These are phyloP conservation scores for Rhagoletis zephyria DNA, from an alignment of 1,140 invertebrate species.

Conservation along the genomic window DNA sequence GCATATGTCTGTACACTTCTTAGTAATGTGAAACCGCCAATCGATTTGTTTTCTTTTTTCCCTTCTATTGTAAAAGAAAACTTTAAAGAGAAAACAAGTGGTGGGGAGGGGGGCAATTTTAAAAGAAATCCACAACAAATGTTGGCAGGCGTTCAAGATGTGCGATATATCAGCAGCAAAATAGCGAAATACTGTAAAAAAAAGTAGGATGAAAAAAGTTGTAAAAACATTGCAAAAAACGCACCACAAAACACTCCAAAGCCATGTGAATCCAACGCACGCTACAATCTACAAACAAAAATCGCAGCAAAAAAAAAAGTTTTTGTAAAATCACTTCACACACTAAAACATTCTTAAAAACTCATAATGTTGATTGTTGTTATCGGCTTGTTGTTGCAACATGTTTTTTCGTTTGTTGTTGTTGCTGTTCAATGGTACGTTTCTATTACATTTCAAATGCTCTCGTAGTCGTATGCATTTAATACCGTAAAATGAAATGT, in stretches of 20 bases:
- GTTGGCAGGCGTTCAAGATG: conserved; percentile 36
- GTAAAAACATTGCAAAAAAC: not conserved
- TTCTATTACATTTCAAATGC: conserved; percentile 30
- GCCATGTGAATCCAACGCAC: not conserved
- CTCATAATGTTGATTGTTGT: conserved; percentile 38
- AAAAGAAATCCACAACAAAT: conserved; percentile 9
- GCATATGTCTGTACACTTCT: no score
- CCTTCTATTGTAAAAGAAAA: conserved; percentile 1
- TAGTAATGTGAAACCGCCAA: conserved; percentile 54
- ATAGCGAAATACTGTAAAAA: conserved; percentile 2
- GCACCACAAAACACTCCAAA: not conserved
- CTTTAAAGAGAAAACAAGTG: not conserved
- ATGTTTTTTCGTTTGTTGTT: not conserved
- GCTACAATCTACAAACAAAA: conserved; percentile 2
- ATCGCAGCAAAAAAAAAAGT: not conserved
- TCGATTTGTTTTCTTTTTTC: conserved; percentile 54
- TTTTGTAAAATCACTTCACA: not conserved
- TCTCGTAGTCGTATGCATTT: conserved; percentile 61
- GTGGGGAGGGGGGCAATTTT: not conserved
- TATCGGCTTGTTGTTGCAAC: not conserved
- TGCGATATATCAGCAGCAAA: conserved; percentile 13
- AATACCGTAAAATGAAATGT: conserved; percentile 72
- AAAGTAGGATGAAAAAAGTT: not conserved
- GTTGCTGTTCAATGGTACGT: conserved; percentile 22
- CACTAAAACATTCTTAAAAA: conserved; percentile 20